Percentiles rank a stretch among this genome's conserved stretches.
phyloP scores from a whole-genome alignment of 2,888 invertebrate genomes.

The Scrobipalpa atriplicella region DNA sequence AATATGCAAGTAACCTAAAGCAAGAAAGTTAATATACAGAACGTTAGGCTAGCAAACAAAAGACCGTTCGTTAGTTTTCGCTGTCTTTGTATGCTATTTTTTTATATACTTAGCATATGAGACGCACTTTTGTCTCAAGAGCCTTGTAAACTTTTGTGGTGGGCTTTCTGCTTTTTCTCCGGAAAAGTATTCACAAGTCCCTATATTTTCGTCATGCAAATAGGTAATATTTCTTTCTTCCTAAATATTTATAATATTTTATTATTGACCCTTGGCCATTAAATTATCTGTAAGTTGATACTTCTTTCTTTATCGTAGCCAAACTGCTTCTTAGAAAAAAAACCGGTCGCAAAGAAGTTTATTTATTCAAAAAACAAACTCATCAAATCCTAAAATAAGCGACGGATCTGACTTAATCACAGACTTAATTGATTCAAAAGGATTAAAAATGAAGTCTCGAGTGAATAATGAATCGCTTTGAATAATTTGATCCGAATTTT shows the following conservation, averaged over 20 bases:
- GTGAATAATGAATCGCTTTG: conserved; percentile 24
- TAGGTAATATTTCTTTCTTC: too few species aligned
- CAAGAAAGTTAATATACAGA: neutral
- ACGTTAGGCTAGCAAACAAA: neutral
- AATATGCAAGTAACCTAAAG: conserved; percentile 10
- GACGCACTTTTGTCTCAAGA: too few species aligned
- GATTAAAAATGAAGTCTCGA: conserved; percentile 27
- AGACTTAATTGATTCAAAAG: conserved; percentile 27
- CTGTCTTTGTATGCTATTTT: conserved; percentile 1
- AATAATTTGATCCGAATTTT: conserved; percentile 22
- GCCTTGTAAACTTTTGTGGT: too few species aligned
- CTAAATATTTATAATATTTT: too few species aligned
- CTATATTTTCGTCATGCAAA: too few species aligned
- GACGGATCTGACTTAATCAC: conserved; percentile 23
- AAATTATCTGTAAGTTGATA: too few species aligned
- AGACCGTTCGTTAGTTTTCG: neutral
- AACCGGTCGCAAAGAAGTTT: neutral
- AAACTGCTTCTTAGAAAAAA: neutral
- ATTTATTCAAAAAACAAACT: conserved; percentile 10
- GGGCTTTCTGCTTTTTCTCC: too few species aligned
- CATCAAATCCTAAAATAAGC: conserved; percentile 15
- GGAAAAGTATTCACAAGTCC: too few species aligned
- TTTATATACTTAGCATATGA: too few species aligned
- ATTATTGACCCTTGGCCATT: too few species aligned
- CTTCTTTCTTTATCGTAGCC: neutral